These are phyloP conservation scores for Notarius lentiginosus DNA, from an alignment of 2,113 vertebrate genomes.

Conservation along the genomic window DNA sequence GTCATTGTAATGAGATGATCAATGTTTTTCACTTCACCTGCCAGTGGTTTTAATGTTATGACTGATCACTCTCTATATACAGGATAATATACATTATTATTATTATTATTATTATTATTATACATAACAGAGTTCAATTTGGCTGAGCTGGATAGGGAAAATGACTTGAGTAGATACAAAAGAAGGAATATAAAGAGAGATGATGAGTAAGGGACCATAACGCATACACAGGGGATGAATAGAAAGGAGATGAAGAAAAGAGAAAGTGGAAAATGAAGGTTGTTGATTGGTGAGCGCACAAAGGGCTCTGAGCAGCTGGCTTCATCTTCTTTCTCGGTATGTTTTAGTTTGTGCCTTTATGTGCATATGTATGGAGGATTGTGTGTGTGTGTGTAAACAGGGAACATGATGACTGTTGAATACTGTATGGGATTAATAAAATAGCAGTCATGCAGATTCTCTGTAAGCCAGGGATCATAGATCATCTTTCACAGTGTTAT, in stretches of 20 bases:
- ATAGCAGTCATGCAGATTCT: neutral
- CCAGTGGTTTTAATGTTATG: too few relatives aligned
- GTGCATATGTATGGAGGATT: neutral
- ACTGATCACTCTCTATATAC: too few relatives aligned
- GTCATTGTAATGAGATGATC: too few relatives aligned
- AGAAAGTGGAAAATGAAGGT: neutral
- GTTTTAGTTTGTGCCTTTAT: neutral
- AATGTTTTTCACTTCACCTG: too few relatives aligned
- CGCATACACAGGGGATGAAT: neutral
- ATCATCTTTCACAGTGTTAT: constrained; percentile 34
- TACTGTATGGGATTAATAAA: constrained; percentile 3
- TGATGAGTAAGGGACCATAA: constrained; percentile 5
- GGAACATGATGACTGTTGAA: constrained; percentile 18
- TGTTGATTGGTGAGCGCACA: neutral
- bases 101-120: too few relatives aligned
- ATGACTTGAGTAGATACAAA: neutral
- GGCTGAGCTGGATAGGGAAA: neutral
- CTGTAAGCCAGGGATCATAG: constrained; percentile 9
- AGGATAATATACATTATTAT: too few relatives aligned
- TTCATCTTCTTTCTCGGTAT: constrained; percentile 17
- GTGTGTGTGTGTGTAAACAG: neutral
- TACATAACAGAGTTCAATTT: neutral
- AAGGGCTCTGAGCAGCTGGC: neutral
- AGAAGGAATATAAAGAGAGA: neutral
- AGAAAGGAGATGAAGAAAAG: constrained; percentile 12